Evolutionary conservation across 2,888 invertebrate genomes (phyloP), one percentile per base, ranked within the genome.

Genomic region (Diadegma fenestrale): DNA sequence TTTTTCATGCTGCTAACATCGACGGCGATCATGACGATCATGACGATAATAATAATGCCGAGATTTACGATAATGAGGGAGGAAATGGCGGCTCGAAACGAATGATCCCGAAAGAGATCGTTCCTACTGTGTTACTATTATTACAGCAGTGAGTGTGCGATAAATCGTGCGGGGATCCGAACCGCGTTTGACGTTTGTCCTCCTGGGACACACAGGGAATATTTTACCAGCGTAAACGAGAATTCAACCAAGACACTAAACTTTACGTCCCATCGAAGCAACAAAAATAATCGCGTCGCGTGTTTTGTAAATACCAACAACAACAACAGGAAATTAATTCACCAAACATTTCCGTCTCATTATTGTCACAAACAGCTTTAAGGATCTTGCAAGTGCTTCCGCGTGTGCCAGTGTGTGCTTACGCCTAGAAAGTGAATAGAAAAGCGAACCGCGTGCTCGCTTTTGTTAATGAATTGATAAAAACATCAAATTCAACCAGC

Each of bases 21-120:
- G 37, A 19, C 12, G 37, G 30, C 30, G 12, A 43, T 37, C 54
- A 69, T 22, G 33, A 80, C 26, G 45, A 45, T 8, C 14, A 37
- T 26, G 51, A 54, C 17, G 33, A 43, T 61, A 63, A 37, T 5
- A 51, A 69, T 54, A 51, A 77, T 64, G 66, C 19, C 37, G 41
- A 14, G 76, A 72, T 58, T 71, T 26, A n/a, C 22, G 66, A 73
- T 68, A 63, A 73, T 66, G 68, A 73, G 68, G 68, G 78, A 81
- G 68, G 73, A 84, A 77, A 69, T 66, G 22, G 33, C 73, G 48
- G 66, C 78, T 78, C 51, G 66, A 30, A 8, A 61, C 80, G 76
- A 76, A 71, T 72, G 80, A 84, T 63, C 80, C 71, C 51, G 43
- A 68, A 41, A n/a, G n/a, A 10, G 12, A 33, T 64, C 6, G 19